A percentile compares a stretch with the other conserved stretches of the same genome.
phyloP scores from a whole-genome alignment of 2,888 invertebrate genomes.

The Papilio gigon region DNA sequence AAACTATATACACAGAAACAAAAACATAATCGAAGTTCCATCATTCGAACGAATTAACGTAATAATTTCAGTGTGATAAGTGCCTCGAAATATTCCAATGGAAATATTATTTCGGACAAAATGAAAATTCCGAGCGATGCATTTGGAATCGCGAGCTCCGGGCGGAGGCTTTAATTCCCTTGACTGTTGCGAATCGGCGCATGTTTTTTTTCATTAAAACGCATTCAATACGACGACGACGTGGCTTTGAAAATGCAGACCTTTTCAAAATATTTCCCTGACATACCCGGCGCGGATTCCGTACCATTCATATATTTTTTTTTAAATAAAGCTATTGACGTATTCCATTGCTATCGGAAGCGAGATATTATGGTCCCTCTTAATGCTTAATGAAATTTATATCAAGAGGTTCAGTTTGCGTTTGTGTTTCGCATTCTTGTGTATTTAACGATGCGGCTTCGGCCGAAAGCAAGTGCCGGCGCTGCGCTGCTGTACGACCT shows the following conservation, averaged over 20 bases:
- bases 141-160: constrained; percentile 62
- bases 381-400: constrained; percentile 30
- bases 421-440: constrained; percentile 3
- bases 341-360: constrained; percentile 44
- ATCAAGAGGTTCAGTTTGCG: constrained; percentile 14
- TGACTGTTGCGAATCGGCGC: constrained; percentile 81
- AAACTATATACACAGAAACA: background rate
- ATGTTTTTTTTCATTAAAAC: constrained; percentile 83
- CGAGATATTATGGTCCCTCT: constrained; percentile 39
- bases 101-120: constrained; percentile 77
- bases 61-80: constrained; percentile 65
- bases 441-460: constrained; percentile 33
- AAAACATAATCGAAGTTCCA: constrained; percentile 8
- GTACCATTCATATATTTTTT: constrained; percentile 68
- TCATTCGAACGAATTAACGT: constrained; percentile 58
- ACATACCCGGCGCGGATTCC: constrained; percentile 69
- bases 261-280: constrained; percentile 79
- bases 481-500: constrained; percentile 6
- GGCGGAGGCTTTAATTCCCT: constrained; percentile 78
- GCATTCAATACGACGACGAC: constrained; percentile 81
- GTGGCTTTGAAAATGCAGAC: constrained; percentile 78
- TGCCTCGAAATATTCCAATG: constrained; percentile 60
- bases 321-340: constrained; percentile 54
- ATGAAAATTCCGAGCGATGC: constrained; percentile 77
- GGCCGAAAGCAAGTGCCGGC: constrained; percentile 18